Evolutionary conservation across 2,888 invertebrate species (phyloP), one percentile per base, ranked within the genome.

Genomic region (Pseudanteris insignis): DNA sequence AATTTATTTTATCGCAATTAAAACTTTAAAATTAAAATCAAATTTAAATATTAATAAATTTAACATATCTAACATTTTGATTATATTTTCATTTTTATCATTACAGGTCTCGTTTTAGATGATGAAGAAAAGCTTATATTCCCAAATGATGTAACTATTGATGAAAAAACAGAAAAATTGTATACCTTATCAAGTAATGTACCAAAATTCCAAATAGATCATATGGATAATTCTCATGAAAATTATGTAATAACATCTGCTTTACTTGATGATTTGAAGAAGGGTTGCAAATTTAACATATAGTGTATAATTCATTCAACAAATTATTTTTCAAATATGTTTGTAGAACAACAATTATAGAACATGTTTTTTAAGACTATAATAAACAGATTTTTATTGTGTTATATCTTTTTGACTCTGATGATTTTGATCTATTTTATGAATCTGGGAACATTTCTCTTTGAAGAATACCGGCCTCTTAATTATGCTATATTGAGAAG

Each of bases 121-220:
- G 89, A 91, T 72, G 83, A 87, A n/a, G 83, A 83, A 25, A 84
- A 86, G 4, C 81, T 89, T 58, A 84, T 90, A 44, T 92, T 92
- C 75, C 89, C 91, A 5, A 92, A 92, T 70, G 92, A 92, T 70
- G 73, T 92, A 54, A 73, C 67, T 4, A 68, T 78, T 30, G 73
- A 76, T 28, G 50, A 64, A 3, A 32, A 47, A 2, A 37, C 55
- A 1, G 65, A 67, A 8, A 74, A 71, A 50, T 59, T 80, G 8
- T 79, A 75, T 53, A 72, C 72, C 10, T 58, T 80, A 4, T 67
- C 76, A 3, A 72, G 78, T 37, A 79, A 76, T 51, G 63, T 80
- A 2, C 76, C 75, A 9, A 70, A 67, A 38, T 70, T 76, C 32
- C 54, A 63, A 51, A 41, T 46, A 30, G 54, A 33, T 55, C 44